phyloP scores from a whole-genome alignment of 35 echinoderm and acorn worm species.

The Diadema setosum region DNA sequence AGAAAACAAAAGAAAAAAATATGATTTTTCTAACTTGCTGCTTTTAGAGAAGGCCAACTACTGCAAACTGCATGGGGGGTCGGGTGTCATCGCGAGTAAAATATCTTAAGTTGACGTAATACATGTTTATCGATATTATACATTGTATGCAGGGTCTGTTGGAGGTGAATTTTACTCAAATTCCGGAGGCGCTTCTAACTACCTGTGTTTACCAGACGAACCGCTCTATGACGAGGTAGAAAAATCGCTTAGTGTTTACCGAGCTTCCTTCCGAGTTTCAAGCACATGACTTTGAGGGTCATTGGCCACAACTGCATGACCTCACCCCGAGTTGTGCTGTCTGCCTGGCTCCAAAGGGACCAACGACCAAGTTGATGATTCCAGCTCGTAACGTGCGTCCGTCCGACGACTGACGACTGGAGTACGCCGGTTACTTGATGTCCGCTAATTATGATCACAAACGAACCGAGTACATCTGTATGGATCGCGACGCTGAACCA shows the following conservation, averaged over 20 bases:
- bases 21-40: too few relatives aligned
- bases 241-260: background rate
- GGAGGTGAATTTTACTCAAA: constrained; percentile 31
- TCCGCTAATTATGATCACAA: background rate
- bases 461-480: background rate
- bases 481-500: constrained; percentile 20
- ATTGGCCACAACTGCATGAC: constrained; percentile 18
- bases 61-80: too few relatives aligned
- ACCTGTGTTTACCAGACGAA: constrained; percentile 33
- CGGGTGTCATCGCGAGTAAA: too few relatives aligned
- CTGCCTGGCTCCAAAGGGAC: background rate
- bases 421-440: constrained; percentile 47
- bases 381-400: constrained; percentile 33
- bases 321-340: background rate
- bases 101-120: too few relatives aligned
- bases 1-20: too few relatives aligned
- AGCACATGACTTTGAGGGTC: background rate
- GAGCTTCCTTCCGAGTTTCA: constrained; percentile 39
- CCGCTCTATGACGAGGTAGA: constrained; percentile 53
- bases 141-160: background rate
- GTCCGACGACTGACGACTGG: constrained; percentile 5
- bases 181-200: constrained; percentile 48
- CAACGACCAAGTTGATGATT: background rate
- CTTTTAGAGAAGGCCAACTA: too few relatives aligned
- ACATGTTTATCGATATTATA: background rate